These are phyloP conservation scores for Gambusia yucatana DNA, from an alignment of 2,797 vertebrate species.

Conservation along the genomic window DNA sequence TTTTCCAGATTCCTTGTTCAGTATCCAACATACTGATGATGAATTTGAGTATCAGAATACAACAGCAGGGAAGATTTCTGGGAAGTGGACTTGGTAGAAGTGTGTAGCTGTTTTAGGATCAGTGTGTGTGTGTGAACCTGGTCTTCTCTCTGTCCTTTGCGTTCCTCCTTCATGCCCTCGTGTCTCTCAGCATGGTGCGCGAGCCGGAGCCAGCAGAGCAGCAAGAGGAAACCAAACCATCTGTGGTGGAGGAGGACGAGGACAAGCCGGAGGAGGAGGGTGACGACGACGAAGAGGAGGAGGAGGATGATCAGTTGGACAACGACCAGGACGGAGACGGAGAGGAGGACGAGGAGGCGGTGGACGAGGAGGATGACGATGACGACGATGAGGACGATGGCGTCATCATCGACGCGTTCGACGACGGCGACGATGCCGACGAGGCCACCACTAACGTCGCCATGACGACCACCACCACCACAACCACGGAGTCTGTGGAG, in stretches of 20 bases:
- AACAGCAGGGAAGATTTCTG: background rate
- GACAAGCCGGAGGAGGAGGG: slow-evolving; percentile 71
- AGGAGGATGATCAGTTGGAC: slow-evolving; percentile 72
- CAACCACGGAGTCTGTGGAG: slow-evolving; percentile 96
- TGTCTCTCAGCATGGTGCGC: slow-evolving; percentile 82
- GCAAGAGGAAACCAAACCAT: slow-evolving; percentile 81
- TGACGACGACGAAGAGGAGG: slow-evolving; percentile 72
- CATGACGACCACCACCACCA: slow-evolving; percentile 84
- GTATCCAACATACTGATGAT: background rate
- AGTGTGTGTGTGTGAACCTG: background rate
- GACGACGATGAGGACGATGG: slow-evolving; percentile 69
- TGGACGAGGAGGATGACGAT: slow-evolving; percentile 70
- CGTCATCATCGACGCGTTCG: slow-evolving; percentile 77
- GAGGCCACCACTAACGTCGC: slow-evolving; percentile 90
- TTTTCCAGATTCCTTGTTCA: background rate
- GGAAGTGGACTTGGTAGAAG: background rate
- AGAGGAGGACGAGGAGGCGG: slow-evolving; percentile 83
- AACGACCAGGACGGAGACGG: slow-evolving; percentile 81
- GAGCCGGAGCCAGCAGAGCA: slow-evolving; percentile 86
- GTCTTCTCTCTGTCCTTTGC: background rate
- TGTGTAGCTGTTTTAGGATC: background rate
- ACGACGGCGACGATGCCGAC: slow-evolving; percentile 85
- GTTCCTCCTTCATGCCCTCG: slow-evolving; percentile 6
- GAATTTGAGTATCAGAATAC: background rate
- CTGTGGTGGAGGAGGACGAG: slow-evolving; percentile 82